phyloP scores from a whole-genome alignment of 2,113 vertebrate genomes.

The Speoplatyrhinus poulsoni region DNA sequence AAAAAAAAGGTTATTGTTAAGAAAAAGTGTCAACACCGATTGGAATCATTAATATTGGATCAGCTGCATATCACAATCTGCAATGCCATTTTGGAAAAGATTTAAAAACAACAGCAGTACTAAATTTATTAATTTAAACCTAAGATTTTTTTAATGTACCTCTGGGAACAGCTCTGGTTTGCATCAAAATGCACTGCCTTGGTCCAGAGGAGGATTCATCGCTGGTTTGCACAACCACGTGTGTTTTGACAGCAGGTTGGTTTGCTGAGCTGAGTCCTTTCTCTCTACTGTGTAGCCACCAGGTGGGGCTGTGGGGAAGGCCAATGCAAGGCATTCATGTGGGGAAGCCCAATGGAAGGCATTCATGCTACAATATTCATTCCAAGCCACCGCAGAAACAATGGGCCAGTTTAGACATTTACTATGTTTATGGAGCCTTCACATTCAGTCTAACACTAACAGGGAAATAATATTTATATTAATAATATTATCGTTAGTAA shows the following conservation, averaged over 20 bases:
- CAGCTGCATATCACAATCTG: neutral
- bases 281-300: constrained; percentile 31
- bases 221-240: neutral
- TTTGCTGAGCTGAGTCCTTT: constrained; percentile 6
- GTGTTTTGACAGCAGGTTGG: neutral
- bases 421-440: constrained; percentile 41
- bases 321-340: constrained; percentile 47
- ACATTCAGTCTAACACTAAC: constrained; percentile 30
- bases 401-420: neutral
- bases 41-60: no score
- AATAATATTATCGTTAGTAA: no score
- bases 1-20: no score
- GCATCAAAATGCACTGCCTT: constrained; percentile 23
- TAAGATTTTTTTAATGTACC: constrained; percentile 7
- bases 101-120: neutral
- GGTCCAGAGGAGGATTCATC: neutral
- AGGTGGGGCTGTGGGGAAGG: constrained; percentile 64
- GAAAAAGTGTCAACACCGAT: no score
- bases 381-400: constrained; percentile 31
- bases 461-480: neutral
- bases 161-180: constrained; percentile 21
- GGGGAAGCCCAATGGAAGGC: neutral
- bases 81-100: neutral
- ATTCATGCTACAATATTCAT: constrained; percentile 31
- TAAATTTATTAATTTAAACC: neutral